Conservation (phyloP, 2,888 invertebrate genomes). For the Heliconius erato region DNA sequence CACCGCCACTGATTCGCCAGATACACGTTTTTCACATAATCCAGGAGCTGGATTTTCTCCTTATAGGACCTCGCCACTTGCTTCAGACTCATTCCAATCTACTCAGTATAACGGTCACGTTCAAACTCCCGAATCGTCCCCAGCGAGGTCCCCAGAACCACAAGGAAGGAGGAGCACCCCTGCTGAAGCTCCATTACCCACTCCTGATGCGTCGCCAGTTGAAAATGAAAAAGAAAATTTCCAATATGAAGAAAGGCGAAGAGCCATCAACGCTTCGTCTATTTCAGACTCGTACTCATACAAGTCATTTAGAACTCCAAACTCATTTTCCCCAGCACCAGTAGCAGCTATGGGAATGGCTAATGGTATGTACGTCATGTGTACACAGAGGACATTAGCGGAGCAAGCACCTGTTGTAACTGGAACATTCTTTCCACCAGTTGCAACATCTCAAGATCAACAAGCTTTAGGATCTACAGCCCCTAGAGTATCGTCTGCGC, state of each 20-base stretch:
- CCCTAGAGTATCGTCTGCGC: constrained; percentile 79
- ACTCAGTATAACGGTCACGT: constrained; percentile 80
- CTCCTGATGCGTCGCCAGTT: constrained; percentile 92
- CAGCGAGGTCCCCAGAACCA: constrained; percentile 93
- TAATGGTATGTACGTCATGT: constrained; percentile 95
- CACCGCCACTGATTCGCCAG: constrained; percentile 77
- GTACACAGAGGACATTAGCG: constrained; percentile 92
- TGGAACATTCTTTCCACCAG: constrained; percentile 96
- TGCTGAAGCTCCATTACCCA: constrained; percentile 87
- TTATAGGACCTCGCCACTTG: constrained; percentile 81
- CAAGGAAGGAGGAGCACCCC: constrained; percentile 85
- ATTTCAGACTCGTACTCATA: constrained; percentile 81
- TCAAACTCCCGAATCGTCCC: constrained; percentile 94
- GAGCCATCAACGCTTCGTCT: constrained; percentile 78
- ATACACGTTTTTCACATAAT: constrained; percentile 79
- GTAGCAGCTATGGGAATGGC: constrained; percentile 94
- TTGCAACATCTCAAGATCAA: constrained; percentile 93
- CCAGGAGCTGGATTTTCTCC: constrained; percentile 82
- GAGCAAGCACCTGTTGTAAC: constrained; percentile 94
- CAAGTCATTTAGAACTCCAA: constrained; percentile 84
- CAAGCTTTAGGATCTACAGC: constrained; percentile 87
- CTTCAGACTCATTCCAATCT: constrained; percentile 75
- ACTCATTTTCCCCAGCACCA: constrained; percentile 87
- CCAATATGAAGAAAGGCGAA: constrained; percentile 85
- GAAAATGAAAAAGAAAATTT: constrained; percentile 89